Evolutionary conservation across 2,797 vertebrate species (phyloP).

Genomic region (Crenuchus spilurus): DNA sequence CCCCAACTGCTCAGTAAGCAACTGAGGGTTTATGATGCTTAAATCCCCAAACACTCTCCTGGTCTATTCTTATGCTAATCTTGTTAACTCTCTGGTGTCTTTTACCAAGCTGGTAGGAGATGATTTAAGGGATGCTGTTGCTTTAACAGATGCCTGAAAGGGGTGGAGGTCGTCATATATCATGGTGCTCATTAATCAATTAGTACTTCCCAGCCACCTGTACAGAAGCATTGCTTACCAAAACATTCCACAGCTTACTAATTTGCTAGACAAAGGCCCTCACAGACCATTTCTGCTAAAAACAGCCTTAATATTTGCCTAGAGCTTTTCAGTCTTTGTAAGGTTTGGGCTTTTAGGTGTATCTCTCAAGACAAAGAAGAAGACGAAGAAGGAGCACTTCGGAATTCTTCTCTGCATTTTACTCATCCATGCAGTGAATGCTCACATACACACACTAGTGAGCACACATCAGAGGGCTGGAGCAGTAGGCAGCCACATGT

Average conservation of each 20-base stretch:
- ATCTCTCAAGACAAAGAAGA: too few relatives aligned
- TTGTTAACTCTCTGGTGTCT: conserved; percentile 66
- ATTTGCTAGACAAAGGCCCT: conserved; percentile 47
- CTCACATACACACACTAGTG: too few relatives aligned
- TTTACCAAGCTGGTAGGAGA: conserved; percentile 79
- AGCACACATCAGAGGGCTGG: too few relatives aligned
- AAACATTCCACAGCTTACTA: conserved; percentile 36
- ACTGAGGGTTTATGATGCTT: not conserved
- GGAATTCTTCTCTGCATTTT: too few relatives aligned
- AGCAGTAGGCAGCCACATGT: too few relatives aligned
- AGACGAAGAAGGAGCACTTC: too few relatives aligned
- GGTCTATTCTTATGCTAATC: conserved; percentile 78
- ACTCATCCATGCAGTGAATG: too few relatives aligned
- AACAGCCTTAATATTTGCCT: not conserved
- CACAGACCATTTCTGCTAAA: not conserved
- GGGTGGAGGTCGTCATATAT: conserved; percentile 68
- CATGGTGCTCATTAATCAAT: conserved; percentile 83
- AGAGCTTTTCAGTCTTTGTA: not conserved
- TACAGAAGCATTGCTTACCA: conserved; percentile 65
- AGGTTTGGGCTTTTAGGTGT: not conserved
- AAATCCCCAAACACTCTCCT: conserved; percentile 45
- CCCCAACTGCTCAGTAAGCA: not conserved
- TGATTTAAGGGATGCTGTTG: conserved; percentile 78
- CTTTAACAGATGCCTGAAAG: conserved; percentile 54
- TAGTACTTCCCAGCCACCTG: conserved; percentile 79